Evolutionary conservation across 2,113 vertebrate species (phyloP), one percentile per base, ranked within the genome.

Genomic region (Dissostichus mawsoni): DNA sequence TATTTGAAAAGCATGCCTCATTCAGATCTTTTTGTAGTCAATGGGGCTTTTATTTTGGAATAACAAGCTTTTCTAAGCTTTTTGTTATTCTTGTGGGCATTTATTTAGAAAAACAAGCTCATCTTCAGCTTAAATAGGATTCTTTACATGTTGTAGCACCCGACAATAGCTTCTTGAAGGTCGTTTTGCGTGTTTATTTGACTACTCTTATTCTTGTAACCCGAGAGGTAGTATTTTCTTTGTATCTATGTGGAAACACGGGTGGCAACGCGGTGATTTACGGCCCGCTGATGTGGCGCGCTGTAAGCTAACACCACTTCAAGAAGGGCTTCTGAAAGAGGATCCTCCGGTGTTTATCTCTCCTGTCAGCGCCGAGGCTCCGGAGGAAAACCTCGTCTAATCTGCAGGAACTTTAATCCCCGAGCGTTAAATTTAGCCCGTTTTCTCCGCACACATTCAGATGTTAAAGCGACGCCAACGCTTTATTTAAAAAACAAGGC

Each of bases 231-330:
- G 25, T 25, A 36, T 13, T 51, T 55, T 20, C 41, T 61, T 17
- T 16, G 10, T 25, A 25, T 68, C 4, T 0, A 12, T 77, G 61
- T 33, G 50, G 33, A 48, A 48, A 69, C 4, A 0, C n/a, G 3
- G 36, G 59, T 9, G 20, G 23, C 23, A 10, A 12, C 25, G 4
- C 12, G 6, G 11, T 64, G 44, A 64, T 47, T 5, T 23, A 64
- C 44, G 47, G 41, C 25, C n/a, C 89, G 89, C 13, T 87, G 88
- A 94, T 82, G 83, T 79, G 85, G 14, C 57, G 5, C 13, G 4
- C 68, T 91, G 90, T 90, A 94, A 90, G 73, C 14, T 76, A 89
- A 96, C 92, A 93, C 81, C 89, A 65, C 85, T 86, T 82, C 87
- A 86, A 92, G 93, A 84, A 92, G 71, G 33, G 0, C 11, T 73